A percentile compares a stretch with the other conserved stretches of the same genome.
Evolutionary conservation across 1,140 invertebrate genomes (phyloP).

Genomic region (Leptinotarsa lineolata): DNA sequence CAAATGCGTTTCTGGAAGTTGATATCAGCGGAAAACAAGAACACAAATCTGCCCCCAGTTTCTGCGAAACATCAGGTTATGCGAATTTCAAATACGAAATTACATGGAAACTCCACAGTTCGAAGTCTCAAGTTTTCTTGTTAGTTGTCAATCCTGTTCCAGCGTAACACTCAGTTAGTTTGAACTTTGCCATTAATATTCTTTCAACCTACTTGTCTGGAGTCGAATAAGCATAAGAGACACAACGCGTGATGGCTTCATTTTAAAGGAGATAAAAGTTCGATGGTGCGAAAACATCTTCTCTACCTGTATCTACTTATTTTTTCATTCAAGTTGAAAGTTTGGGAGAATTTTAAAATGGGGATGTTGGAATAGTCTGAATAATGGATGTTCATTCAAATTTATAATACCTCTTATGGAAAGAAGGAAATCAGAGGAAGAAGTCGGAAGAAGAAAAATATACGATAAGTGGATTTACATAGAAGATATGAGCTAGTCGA

Average conservation of each 20-base stretch:
- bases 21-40: no score
- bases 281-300: not conserved
- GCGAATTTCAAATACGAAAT: no score
- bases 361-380: no score
- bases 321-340: not conserved
- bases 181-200: slow-evolving; percentile 8
- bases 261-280: not conserved
- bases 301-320: not conserved
- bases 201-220: not conserved
- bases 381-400: no score
- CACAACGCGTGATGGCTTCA: not conserved
- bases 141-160: not conserved
- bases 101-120: not conserved
- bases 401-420: no score
- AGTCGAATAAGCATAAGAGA: not conserved
- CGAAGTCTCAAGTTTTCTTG: slow-evolving; percentile 8
- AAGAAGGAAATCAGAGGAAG: no score
- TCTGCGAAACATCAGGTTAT: no score
- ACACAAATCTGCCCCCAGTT: no score
- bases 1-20: no score
- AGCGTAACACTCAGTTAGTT: not conserved
- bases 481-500: no score
- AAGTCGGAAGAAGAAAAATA: no score
- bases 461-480: no score
- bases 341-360: not conserved